Base-by-base conservation (phyloP, 37 sponge, comb jelly and placozoan genomes). In the Chondrilla cf. caribensis region DNA sequence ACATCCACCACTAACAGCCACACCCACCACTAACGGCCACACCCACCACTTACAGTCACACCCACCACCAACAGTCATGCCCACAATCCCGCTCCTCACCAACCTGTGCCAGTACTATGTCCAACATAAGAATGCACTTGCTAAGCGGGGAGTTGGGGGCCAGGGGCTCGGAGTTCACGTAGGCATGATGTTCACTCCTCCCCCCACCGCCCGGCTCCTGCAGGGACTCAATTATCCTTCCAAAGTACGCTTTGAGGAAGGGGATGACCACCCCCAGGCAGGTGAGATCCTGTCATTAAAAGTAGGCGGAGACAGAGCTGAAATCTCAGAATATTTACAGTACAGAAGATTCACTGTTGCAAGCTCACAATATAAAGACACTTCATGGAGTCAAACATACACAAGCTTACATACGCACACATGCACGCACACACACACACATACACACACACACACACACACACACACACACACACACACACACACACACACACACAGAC, bases 51-150 rank as follows among this genome's bases (percentile, higher is more conserved):
- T 33, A 15, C 33, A 29, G 31, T 6, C 26, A 31, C 68, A 60
- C 64, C 51, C 51, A 47, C 11, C 51, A 6, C 51, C 51, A 47
- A 6, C 51, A n/a, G n/a, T n/a, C n/a, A n/a, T n/a, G n/a, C n/a
- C n/a, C n/a, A n/a, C n/a, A n/a, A n/a, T n/a, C n/a, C n/a, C n/a
- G n/a, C n/a, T n/a, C n/a, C n/a, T n/a, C n/a, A n/a, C n/a, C 29
- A 17, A 90, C 86, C 90, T 90, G 90, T 0, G 86, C 79, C 14
- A 79, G 71, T 81, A 83, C 79, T 29, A 90, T 62, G 64, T 90
- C 90, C 81, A 90, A 67, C 86, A 90, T 90, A 25, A 90, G 80
- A 21, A 90, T 86, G 84, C 54, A 90, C 38, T 83, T 47, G 14
- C 84, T 72, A 41, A 86, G 84, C 8, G 86, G 64, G 35, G 83